Conservation (phyloP, 92 coral and sea anemone species). For the Muricea muricata region DNA sequence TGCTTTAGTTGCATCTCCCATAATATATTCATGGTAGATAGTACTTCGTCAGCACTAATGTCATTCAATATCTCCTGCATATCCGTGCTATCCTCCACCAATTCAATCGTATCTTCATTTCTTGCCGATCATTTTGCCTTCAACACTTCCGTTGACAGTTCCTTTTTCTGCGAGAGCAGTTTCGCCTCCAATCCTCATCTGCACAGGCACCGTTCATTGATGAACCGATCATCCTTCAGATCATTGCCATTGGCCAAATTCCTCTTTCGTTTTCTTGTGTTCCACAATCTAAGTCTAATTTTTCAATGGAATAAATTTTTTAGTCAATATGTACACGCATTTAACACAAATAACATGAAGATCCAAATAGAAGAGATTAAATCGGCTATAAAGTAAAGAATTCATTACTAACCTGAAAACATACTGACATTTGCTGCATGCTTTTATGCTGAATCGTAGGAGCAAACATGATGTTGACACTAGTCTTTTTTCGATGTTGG, state of each 20-base stretch:
- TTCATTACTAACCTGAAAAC: not conserved
- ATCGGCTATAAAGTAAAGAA: no score
- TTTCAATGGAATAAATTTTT: no score
- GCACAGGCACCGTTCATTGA: not conserved
- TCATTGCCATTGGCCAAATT: not conserved
- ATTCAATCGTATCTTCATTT: not conserved
- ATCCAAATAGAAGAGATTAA: no score
- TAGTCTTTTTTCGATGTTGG: not conserved
- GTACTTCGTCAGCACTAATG: not conserved
- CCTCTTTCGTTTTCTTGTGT: not conserved
- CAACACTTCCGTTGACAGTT: not conserved
- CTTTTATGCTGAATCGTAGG: not conserved
- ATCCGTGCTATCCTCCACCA: not conserved
- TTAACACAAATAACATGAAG: no score
- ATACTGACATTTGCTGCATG: not conserved
- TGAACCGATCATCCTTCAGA: not conserved
- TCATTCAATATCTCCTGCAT: not conserved
- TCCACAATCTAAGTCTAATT: not conserved
- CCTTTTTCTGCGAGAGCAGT: not conserved
- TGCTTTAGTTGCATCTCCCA: slow-evolving; percentile 3
- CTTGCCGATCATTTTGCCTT: not conserved
- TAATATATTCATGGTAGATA: not conserved
- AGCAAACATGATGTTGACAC: not conserved
- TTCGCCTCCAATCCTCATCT: not conserved
- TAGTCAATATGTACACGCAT: no score